Evolutionary conservation across 2,113 vertebrate species (phyloP), one percentile per base, ranked within the genome.

Genomic region (Epinephelus cyanopodus): DNA sequence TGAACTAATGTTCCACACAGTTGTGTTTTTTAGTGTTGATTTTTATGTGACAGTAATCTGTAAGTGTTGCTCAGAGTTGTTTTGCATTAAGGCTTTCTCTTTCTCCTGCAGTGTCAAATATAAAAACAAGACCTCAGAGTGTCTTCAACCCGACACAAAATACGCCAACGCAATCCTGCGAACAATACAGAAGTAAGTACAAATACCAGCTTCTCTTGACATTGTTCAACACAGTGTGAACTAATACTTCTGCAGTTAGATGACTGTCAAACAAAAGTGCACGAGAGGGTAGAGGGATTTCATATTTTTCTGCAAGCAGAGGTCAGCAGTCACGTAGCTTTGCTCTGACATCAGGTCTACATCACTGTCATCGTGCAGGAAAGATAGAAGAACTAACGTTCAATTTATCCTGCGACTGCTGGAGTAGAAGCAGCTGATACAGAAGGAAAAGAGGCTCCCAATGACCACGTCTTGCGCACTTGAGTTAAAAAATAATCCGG

Each of bases 71-170:
- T 45, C 56, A 18, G 0, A 29, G 12, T 3, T 37, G 0, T 50
- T 69, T 69, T 18, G 42, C 0, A 39, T 60, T 27, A 21, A 39
- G 6, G 1, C 0, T n/a, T 68, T 54, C 12, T 77, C 37, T 37
- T 56, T 79, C 25, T 77, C 25, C 42, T 48, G 13, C 57, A 93
- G 92, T 27, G 72, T 67, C 70, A 18, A 0, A 2, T 50, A 89
- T 23, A 85, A 53, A 8, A 0, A 79, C 19, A 1, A 1, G 0
- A 6, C 0, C 0, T 0, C 0, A 3, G 0, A 0, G 14, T 93
- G 92, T 29, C 74, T 93, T 3, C 12, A 87, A 60, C 87, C 87
- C 9, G 0, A 5, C 0, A 0, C 0, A 27, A 1, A 0, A 0
- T 80, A 69, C 10, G 48, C 47, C 4, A 0, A 7, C 25, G 0